Conservation (phyloP, 2,888 invertebrate genomes). For the Ormyrus pomaceus region DNA sequence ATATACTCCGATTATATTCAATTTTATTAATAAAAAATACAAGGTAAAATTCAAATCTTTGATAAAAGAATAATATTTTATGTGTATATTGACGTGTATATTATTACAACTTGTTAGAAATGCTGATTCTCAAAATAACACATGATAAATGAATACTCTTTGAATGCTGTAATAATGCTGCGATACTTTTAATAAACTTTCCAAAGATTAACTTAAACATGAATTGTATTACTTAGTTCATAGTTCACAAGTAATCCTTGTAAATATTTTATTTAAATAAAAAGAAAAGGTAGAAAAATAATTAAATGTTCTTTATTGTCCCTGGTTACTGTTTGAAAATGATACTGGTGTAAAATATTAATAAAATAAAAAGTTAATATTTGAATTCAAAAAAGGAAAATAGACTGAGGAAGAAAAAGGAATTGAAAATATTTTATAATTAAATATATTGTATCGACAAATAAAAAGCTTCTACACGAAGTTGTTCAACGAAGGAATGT, state of each 20-base stretch:
- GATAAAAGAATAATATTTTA: constrained; percentile 56
- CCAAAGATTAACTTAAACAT: constrained; percentile 42
- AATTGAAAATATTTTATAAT: constrained; percentile 47
- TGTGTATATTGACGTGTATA: constrained; percentile 51
- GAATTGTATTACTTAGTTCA: constrained; percentile 38
- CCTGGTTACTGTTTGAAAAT: no score
- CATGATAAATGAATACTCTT: constrained; percentile 33
- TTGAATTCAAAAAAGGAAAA: no score
- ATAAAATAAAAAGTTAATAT: no score
- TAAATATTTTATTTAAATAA: constrained; percentile 53
- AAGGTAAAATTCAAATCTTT: constrained; percentile 46
- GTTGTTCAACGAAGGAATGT: constrained; percentile 47
- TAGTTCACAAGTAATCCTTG: constrained; percentile 38
- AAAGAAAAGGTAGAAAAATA: constrained; percentile 24
- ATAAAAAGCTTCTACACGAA: constrained; percentile 54
- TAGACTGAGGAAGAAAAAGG: background rate
- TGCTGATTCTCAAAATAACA: constrained; percentile 22
- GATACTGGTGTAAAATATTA: no score
- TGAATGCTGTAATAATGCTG: constrained; percentile 23
- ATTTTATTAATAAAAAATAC: constrained; percentile 39
- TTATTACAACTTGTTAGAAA: constrained; percentile 38
- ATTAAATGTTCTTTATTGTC: background rate
- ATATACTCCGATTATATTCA: constrained; percentile 46
- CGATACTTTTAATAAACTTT: constrained; percentile 47
- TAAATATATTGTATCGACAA: constrained; percentile 57